Conservation (phyloP, 2,888 invertebrate species). For the Tricholauxania praeusta region DNA sequence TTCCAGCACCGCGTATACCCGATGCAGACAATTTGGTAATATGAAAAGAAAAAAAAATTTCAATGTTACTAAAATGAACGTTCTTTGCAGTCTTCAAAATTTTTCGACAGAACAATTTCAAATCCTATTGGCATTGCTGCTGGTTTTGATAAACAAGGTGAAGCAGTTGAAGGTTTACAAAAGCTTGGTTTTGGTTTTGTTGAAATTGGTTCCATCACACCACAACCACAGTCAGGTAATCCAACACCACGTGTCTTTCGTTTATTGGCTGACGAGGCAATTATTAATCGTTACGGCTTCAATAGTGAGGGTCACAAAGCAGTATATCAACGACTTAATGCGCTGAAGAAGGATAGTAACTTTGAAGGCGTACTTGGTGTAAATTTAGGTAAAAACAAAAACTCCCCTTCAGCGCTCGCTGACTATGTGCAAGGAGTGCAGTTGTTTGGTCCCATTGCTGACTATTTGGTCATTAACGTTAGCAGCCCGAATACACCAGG, state of each 20-base stretch:
- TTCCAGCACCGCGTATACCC: conserved; percentile 70
- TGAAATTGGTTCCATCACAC: conserved; percentile 97
- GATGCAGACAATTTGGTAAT: conserved; percentile 48
- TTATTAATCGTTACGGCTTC: conserved; percentile 96
- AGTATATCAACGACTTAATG: conserved; percentile 77
- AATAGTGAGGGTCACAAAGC: conserved; percentile 92
- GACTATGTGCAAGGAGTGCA: conserved; percentile 91
- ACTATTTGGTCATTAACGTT: conserved; percentile 96
- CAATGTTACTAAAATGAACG: background rate
- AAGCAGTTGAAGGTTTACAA: conserved; percentile 85
- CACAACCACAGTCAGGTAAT: conserved; percentile 93
- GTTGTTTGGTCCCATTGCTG: conserved; percentile 85
- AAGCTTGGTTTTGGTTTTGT: conserved; percentile 94
- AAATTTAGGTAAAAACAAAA: conserved; percentile 97
- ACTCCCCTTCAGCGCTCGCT: conserved; percentile 76
- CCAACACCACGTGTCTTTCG: conserved; percentile 93
- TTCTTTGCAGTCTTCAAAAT: conserved; percentile 72
- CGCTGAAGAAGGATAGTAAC: conserved; percentile 70
- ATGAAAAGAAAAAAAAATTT: background rate
- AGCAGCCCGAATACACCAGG: conserved; percentile 98
- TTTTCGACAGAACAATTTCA: conserved; percentile 79
- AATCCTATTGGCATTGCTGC: conserved; percentile 99
- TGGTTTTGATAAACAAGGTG: conserved; percentile 98
- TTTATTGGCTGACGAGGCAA: conserved; percentile 83
- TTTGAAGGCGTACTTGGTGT: conserved; percentile 83